Evolutionary conservation across 2,797 vertebrate genomes (phyloP).

Genomic region (Alcedo atthis): DNA sequence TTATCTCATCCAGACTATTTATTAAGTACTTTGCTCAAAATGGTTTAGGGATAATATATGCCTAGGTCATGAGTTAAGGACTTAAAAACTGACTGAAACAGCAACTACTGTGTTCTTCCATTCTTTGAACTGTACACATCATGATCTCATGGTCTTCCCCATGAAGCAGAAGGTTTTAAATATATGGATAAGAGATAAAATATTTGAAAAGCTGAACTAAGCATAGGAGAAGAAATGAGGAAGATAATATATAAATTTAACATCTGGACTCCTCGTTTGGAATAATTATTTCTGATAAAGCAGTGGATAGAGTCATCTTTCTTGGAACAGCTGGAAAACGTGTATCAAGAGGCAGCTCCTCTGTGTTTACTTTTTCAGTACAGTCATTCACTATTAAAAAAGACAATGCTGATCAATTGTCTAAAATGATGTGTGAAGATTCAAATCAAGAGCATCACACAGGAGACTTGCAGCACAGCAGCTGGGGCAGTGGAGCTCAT

Average conservation of each 20-base stretch:
- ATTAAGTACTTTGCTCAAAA: slow-evolving; percentile 29
- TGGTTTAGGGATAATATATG: neutral
- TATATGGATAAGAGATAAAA: slow-evolving; percentile 42
- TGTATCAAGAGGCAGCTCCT: slow-evolving; percentile 56
- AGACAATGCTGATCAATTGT: neutral
- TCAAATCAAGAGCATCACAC: neutral
- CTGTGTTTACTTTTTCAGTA: slow-evolving; percentile 47
- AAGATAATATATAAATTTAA: slow-evolving; percentile 65
- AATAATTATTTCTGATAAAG: slow-evolving; percentile 49
- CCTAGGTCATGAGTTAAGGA: neutral
- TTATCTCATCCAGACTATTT: slow-evolving; percentile 39
- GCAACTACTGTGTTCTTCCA: neutral
- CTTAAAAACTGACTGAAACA: slow-evolving; percentile 9
- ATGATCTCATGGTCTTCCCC: slow-evolving; percentile 33
- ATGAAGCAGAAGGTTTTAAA: slow-evolving; percentile 4
- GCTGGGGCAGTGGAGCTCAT: neutral
- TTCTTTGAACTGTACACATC: neutral
- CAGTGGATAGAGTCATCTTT: slow-evolving; percentile 51
- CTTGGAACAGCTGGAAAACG: slow-evolving; percentile 49
- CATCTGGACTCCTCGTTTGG: slow-evolving; percentile 72
- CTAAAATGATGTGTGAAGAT: slow-evolving; percentile 13
- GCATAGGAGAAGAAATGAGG: slow-evolving; percentile 34
- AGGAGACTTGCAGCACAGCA: neutral
- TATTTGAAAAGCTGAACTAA: neutral
- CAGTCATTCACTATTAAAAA: slow-evolving; percentile 7